Evolutionary conservation across 2,797 vertebrate genomes (phyloP).

Genomic region (Notolabrus celidotus): DNA sequence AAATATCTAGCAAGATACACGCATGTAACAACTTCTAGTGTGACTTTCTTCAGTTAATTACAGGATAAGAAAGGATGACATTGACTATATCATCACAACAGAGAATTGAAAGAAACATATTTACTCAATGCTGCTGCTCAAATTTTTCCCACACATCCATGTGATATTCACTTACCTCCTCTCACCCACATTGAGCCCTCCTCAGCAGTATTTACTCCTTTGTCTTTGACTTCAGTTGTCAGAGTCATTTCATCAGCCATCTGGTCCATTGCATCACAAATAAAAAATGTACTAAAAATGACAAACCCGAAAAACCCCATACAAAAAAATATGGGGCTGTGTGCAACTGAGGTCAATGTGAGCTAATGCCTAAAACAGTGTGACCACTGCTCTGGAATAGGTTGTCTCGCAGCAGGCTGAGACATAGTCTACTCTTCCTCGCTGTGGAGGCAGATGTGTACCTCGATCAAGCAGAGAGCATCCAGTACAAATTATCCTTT

Average conservation of each 20-base stretch:
- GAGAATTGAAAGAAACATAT: slow-evolving; percentile 29
- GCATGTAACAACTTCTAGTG: neutral
- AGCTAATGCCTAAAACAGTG: slow-evolving; percentile 39
- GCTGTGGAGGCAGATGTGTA: slow-evolving; percentile 65
- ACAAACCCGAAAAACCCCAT: slow-evolving; percentile 65
- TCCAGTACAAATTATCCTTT: slow-evolving; percentile 67
- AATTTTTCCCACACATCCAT: slow-evolving; percentile 32
- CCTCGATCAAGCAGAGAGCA: slow-evolving; percentile 58
- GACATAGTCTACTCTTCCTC: slow-evolving; percentile 34
- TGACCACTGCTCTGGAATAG: slow-evolving; percentile 33
- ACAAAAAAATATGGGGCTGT: slow-evolving; percentile 47
- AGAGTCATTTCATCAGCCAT: slow-evolving; percentile 81
- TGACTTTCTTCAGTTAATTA: neutral
- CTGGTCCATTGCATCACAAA: slow-evolving; percentile 77
- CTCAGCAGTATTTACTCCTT: slow-evolving; percentile 83
- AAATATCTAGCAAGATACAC: neutral
- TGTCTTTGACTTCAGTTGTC: slow-evolving; percentile 85
- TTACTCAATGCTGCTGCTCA: slow-evolving; percentile 12
- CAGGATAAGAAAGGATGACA: slow-evolving; percentile 17
- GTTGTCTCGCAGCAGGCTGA: slow-evolving; percentile 34
- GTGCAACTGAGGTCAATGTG: slow-evolving; percentile 37
- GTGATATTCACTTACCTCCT: slow-evolving; percentile 74
- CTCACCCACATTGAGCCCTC: slow-evolving; percentile 84
- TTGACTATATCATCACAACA: slow-evolving; percentile 1
- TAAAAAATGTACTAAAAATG: slow-evolving; percentile 66